Conservation (phyloP, 2,888 invertebrate species). For the Hymenopus coronatus region DNA sequence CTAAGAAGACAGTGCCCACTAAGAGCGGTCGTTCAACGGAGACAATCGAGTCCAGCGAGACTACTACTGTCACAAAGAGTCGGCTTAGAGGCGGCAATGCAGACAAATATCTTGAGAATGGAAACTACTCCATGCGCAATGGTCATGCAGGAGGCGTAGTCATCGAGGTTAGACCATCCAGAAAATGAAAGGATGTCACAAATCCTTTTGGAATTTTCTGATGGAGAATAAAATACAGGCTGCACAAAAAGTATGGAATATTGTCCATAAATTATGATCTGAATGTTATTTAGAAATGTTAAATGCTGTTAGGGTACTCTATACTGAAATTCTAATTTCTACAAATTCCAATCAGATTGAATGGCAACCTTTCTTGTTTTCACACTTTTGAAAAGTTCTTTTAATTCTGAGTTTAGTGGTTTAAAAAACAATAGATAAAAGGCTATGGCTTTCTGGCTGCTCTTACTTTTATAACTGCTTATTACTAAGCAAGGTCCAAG, state of each 20-base stretch:
- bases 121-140: slow-evolving; percentile 45
- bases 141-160: slow-evolving; percentile 54
- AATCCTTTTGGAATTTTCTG: neutral
- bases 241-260: neutral
- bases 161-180: slow-evolving; percentile 54
- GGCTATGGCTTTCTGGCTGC: too few relatives aligned
- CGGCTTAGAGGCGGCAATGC: slow-evolving; percentile 50
- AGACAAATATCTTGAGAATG: slow-evolving; percentile 46
- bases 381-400: too few relatives aligned
- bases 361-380: too few relatives aligned
- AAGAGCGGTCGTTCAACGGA: slow-evolving; percentile 60
- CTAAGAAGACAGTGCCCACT: slow-evolving; percentile 65
- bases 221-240: neutral
- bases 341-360: too few relatives aligned
- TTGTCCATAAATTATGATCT: too few relatives aligned
- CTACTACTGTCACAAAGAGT: slow-evolving; percentile 67
- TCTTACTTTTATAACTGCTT: too few relatives aligned
- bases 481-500: too few relatives aligned
- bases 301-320: too few relatives aligned
- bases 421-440: too few relatives aligned
- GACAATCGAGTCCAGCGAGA: slow-evolving; percentile 68
- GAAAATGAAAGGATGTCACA: slow-evolving; percentile 7
- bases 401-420: too few relatives aligned
- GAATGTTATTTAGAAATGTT: too few relatives aligned
- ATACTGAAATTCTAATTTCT: too few relatives aligned